phyloP scores from a whole-genome alignment of 2,113 vertebrate species.

The Poicephalus meyeri region DNA sequence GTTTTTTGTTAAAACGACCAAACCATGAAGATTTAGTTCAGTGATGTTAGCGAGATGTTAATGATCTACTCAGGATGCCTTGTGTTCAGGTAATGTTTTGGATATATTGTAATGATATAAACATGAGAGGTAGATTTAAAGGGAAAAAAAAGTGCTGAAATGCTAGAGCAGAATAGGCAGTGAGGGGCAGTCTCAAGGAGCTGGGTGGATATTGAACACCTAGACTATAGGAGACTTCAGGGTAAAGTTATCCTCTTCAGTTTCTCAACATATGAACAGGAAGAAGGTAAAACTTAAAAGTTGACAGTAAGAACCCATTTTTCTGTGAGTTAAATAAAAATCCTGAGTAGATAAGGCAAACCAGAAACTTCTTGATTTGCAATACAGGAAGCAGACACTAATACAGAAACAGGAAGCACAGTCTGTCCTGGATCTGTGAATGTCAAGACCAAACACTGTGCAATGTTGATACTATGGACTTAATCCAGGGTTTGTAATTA shows the following conservation, averaged over 20 bases:
- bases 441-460: background rate
- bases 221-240: background rate
- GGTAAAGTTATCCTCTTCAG: background rate
- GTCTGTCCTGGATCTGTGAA: background rate
- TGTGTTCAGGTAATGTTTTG: background rate
- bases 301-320: background rate
- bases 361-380: background rate
- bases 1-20: background rate
- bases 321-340: background rate
- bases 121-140: background rate
- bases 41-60: background rate
- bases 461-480: background rate
- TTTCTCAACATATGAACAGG: background rate
- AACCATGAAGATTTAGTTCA: background rate
- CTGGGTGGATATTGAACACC: rapidly evolving
- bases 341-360: background rate
- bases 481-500: background rate
- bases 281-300: background rate
- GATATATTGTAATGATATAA: background rate
- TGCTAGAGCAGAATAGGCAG: background rate
- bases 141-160: background rate
- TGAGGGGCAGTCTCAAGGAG: background rate
- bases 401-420: background rate
- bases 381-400: background rate
- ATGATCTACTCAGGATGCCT: background rate